Evolutionary conservation across 2,113 vertebrate genomes (phyloP).

Genomic region (Anthoscopus minutus): DNA sequence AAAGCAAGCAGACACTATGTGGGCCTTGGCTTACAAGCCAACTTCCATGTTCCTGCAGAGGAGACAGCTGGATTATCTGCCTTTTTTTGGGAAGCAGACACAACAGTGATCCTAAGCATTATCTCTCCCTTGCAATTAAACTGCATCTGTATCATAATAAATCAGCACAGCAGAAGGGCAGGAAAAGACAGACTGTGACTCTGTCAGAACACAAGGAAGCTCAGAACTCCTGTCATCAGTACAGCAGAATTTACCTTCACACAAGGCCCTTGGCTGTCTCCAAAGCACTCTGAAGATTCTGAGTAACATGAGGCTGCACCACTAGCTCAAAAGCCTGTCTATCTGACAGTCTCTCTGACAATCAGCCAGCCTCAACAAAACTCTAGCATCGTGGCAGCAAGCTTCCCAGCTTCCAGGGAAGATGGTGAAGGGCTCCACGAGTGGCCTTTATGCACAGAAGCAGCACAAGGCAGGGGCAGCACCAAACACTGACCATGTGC

Average conservation of each 20-base stretch:
- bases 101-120: neutral
- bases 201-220: neutral
- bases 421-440: neutral
- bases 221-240: neutral
- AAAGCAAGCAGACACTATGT: rapidly evolving
- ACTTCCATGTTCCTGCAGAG: neutral
- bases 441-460: neutral
- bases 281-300: neutral
- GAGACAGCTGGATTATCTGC: neutral
- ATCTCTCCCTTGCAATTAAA: neutral
- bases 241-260: neutral
- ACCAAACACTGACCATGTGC: neutral
- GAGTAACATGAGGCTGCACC: rapidly evolving
- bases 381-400: neutral
- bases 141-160: neutral
- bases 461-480: neutral
- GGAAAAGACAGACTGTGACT: neutral
- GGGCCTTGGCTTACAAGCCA: neutral
- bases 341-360: neutral
- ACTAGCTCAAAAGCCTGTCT: neutral
- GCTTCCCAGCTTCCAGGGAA: neutral
- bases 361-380: neutral
- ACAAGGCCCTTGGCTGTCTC: neutral
- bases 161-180: neutral
- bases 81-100: neutral